Evolutionary conservation across 2,797 vertebrate genomes (phyloP).

Genomic region (Clarias laeviceps): DNA sequence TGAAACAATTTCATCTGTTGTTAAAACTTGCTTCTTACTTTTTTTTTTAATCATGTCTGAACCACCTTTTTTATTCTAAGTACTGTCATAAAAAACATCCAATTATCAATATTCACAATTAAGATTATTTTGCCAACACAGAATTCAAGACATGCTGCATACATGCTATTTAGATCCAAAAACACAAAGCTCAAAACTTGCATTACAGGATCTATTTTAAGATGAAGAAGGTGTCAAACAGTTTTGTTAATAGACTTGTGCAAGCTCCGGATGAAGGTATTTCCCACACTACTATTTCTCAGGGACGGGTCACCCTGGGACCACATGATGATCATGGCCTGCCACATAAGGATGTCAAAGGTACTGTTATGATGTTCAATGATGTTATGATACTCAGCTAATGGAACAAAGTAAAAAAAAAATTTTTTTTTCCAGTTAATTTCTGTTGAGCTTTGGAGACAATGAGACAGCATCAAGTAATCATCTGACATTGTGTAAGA

Average conservation of each 20-base stretch:
- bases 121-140: background rate
- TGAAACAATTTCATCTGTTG: too few species aligned
- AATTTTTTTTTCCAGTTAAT: background rate
- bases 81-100: background rate
- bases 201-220: background rate
- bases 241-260: background rate
- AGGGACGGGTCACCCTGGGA: background rate
- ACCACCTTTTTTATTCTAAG: background rate
- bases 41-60: background rate
- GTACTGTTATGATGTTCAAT: background rate
- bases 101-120: background rate
- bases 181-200: background rate
- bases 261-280: background rate
- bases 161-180: background rate
- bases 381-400: background rate
- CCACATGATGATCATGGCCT: background rate
- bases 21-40: background rate
- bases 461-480: background rate
- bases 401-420: background rate
- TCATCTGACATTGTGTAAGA: background rate
- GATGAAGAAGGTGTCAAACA: background rate
- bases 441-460: background rate
- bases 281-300: background rate
- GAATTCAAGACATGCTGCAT: background rate
- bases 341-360: background rate